A percentile compares a stretch with the other conserved stretches of the same genome.
Conservation (phyloP, 2,797 vertebrate species). For the Hydrophis major region DNA sequence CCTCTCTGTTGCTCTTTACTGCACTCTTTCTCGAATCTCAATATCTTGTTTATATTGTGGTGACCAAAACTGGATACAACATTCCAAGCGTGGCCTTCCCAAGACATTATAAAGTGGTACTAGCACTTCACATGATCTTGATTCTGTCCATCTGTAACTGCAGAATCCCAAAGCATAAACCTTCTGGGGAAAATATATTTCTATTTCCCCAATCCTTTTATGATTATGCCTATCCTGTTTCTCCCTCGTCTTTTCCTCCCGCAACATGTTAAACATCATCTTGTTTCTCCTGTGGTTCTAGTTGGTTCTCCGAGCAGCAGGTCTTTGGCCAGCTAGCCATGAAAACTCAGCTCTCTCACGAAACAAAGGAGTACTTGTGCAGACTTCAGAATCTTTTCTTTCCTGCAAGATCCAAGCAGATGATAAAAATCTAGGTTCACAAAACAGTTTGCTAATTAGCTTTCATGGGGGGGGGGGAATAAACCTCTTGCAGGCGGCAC, state of each 20-base stretch:
- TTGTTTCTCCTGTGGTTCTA: neutral
- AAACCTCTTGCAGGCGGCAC: neutral
- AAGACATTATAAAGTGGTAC: neutral
- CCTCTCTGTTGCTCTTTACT: neutral
- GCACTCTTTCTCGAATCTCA: neutral
- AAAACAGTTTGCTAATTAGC: constrained; percentile 12
- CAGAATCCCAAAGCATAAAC: neutral
- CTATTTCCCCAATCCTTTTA: neutral
- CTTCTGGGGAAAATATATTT: neutral
- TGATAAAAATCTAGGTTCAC: constrained; percentile 9
- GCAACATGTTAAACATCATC: neutral
- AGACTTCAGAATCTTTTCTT: neutral
- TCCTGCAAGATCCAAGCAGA: neutral
- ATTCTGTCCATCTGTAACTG: neutral
- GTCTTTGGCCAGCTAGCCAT: neutral
- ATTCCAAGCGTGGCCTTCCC: neutral
- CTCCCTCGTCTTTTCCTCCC: neutral
- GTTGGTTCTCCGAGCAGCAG: too few species aligned
- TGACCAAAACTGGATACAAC: neutral
- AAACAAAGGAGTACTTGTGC: constrained; percentile 7
- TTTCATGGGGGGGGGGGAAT: neutral
- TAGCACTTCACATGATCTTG: neutral
- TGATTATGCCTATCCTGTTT: neutral
- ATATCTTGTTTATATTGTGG: neutral
- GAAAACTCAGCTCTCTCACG: neutral